These are phyloP conservation scores for Syrphus vitripennis DNA, from an alignment of 2,888 invertebrate species.

Conservation along the genomic window DNA sequence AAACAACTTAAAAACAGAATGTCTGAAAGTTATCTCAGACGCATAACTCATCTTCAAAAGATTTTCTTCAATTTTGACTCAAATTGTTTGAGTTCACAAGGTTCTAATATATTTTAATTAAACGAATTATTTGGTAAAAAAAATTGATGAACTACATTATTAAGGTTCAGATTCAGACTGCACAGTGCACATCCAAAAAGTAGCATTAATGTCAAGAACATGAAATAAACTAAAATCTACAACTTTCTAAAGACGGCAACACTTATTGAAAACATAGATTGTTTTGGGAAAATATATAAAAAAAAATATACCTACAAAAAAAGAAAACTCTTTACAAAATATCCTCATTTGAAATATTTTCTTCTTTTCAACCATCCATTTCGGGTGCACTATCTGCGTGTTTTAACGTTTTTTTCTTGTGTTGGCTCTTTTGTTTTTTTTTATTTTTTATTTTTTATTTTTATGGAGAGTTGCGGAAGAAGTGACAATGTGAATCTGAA, in stretches of 20 bases:
- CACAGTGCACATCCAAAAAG: no score
- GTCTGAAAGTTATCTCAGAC: no score
- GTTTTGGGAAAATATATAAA: not conserved
- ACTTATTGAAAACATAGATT: not conserved
- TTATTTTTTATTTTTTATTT: slow-evolving; percentile 13
- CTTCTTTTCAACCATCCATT: slow-evolving; percentile 52
- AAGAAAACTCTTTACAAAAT: slow-evolving; percentile 31
- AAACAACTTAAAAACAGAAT: no score
- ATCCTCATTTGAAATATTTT: slow-evolving; percentile 25
- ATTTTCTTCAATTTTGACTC: no score
- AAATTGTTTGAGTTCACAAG: no score
- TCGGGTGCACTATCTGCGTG: slow-evolving; percentile 61
- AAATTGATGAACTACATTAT: no score
- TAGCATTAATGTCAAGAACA: not conserved
- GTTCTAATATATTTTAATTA: no score
- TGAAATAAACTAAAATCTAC: not conserved
- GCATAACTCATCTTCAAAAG: no score
- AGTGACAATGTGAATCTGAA: not conserved
- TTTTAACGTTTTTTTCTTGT: slow-evolving; percentile 3
- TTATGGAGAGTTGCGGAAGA: not conserved
- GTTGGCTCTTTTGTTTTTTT: slow-evolving; percentile 16
- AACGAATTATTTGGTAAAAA: no score
- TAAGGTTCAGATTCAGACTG: no score
- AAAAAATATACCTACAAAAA: not conserved
- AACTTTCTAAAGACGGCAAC: slow-evolving; percentile 15